Base-by-base conservation (phyloP, 1,140 invertebrate species). In the Alviniconcha marisindica region DNA sequence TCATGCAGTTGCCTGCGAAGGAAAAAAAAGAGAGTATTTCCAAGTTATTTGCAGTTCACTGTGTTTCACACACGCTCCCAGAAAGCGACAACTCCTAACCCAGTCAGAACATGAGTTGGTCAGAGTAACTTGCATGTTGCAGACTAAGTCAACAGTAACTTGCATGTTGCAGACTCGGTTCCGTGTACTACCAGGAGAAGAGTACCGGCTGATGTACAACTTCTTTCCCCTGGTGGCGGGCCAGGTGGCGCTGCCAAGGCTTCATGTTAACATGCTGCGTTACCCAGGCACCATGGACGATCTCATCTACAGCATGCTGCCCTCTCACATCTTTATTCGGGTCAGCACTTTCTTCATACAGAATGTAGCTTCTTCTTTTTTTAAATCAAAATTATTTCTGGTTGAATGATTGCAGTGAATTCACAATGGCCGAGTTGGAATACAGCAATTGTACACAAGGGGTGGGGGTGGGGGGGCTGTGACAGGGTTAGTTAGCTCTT, bases 211-310 rank as follows among this genome's bases (percentile, higher is more conserved):
- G 66, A 94, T 94, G 83, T 96, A 96, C 92, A 96, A 96, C 88
- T 93, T 96, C 56, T 96, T 96, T 88, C 96, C 96, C 4, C 91
- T 97, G 82, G 92, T 96, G 18, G 94, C 96, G 31, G 96, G 96
- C 5, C 95, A 95, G 89, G 95, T 96, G 21, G 93, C 94, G 10
- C 93, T 96, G 48, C 96, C 96, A 15, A 94, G 94, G 88, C 93
- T 97, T 82, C 94, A 94, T 86, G 92, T 96, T 2, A 91, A 92
- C 82, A 93, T 94, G 73, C 60, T 88, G 66, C 86, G 88, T 77
- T 91, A 89, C 83, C 88, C 90, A 71, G 92, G 87, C 42, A 91
- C 93, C 21, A 90, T 95, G 76, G 93, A 94, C 88, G 92, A 94
- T 71, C 90, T 95, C 31, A 88, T 95, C 69, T 93, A 94, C 77